phyloP scores from a whole-genome alignment of 2,797 vertebrate species.

The Sebastes wilsoni region DNA sequence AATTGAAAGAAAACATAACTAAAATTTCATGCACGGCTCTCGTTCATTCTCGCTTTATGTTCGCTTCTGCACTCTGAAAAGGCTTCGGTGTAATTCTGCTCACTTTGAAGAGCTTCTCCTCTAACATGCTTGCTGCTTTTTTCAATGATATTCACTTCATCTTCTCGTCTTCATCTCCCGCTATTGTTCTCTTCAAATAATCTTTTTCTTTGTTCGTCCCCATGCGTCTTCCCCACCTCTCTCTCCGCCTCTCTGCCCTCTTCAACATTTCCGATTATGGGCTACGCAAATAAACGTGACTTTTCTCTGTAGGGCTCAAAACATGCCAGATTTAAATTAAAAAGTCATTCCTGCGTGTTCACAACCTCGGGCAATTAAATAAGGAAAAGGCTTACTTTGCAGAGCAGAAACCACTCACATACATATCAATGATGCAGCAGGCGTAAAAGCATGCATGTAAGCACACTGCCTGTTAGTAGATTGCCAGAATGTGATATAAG shows the following conservation, averaged over 20 bases:
- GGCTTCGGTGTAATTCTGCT: conserved; percentile 13
- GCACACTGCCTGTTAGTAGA: not conserved
- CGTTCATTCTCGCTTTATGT: not conserved
- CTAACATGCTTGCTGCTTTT: conserved; percentile 40
- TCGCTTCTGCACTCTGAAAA: not conserved
- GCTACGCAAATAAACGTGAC: not conserved
- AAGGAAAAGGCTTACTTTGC: not conserved
- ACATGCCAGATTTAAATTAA: conserved; percentile 24
- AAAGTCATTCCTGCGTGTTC: not conserved
- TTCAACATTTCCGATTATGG: not conserved
- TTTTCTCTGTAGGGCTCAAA: not conserved
- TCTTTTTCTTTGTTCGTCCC: not conserved
- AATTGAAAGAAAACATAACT: conserved; percentile 34
- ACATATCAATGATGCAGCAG: not conserved
- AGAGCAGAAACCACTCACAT: not conserved
- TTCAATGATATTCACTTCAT: conserved; percentile 16
- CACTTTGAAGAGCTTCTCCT: conserved; percentile 44
- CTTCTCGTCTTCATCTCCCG: not conserved
- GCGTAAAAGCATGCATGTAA: not conserved
- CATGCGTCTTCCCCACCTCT: not conserved
- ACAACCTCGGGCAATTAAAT: not conserved
- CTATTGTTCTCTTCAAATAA: conserved; percentile 18
- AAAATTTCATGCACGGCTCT: conserved; percentile 9
- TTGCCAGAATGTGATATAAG: not conserved
- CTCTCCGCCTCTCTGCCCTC: not conserved